Evolutionary conservation across 2,888 invertebrate genomes (phyloP).

Genomic region (Xestia ashworthii): DNA sequence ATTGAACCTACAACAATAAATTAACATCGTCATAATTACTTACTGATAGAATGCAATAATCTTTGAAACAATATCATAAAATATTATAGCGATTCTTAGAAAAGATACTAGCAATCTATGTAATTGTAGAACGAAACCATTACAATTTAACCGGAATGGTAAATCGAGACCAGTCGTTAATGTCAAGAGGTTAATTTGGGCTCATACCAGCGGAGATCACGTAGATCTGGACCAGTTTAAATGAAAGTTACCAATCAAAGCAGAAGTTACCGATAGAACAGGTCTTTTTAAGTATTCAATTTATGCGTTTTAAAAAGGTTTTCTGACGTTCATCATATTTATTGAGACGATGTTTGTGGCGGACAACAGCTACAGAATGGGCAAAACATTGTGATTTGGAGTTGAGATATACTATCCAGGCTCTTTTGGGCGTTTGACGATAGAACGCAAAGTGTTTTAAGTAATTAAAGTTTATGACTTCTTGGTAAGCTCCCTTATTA

Average conservation of each 20-base stretch:
- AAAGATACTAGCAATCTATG: slow-evolving; percentile 11
- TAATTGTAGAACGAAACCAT: slow-evolving; percentile 45
- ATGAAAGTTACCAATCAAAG: slow-evolving; percentile 34
- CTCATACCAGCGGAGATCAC: slow-evolving; percentile 53
- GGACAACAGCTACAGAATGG: background rate
- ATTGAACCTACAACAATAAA: background rate
- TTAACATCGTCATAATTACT: slow-evolving; percentile 27
- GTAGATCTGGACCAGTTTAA: slow-evolving; percentile 41
- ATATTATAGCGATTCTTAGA: slow-evolving; percentile 36
- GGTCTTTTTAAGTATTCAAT: background rate
- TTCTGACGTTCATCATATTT: slow-evolving; percentile 3
- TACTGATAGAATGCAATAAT: slow-evolving; percentile 10
- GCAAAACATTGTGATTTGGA: background rate
- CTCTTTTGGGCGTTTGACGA: background rate
- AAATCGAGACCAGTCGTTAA: slow-evolving; percentile 51
- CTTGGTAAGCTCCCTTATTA: background rate
- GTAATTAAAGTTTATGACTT: background rate
- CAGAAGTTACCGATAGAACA: slow-evolving; percentile 3
- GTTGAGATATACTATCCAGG: background rate
- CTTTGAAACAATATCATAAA: slow-evolving; percentile 22
- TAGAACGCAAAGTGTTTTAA: background rate
- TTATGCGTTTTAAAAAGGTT: background rate
- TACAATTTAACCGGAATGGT: slow-evolving; percentile 52
- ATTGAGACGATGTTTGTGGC: background rate
- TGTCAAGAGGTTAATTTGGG: slow-evolving; percentile 64